Percentiles rank a stretch among this genome's conserved stretches.
phyloP scores from a whole-genome alignment of 2,888 invertebrate species.

The Yponomeuta sedellus region DNA sequence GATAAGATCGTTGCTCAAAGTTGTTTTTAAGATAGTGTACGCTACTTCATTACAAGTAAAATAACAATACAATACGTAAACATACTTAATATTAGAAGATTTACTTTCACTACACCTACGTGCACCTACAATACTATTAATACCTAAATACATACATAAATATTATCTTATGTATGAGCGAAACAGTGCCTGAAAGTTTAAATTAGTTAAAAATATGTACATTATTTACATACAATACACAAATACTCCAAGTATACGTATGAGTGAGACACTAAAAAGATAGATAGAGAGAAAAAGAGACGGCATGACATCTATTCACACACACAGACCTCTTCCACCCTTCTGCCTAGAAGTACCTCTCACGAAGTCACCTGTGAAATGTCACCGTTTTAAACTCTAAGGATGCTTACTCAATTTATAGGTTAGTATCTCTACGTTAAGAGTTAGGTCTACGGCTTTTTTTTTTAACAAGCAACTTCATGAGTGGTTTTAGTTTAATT shows the following conservation, averaged over 20 bases:
- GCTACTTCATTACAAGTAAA: too few species aligned
- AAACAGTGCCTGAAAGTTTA: background rate
- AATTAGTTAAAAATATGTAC: constrained; percentile 7
- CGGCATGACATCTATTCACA: constrained; percentile 72
- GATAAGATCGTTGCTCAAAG: too few species aligned
- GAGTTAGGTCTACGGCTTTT: constrained; percentile 28
- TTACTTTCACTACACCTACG: background rate
- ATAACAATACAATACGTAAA: background rate
- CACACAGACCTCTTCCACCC: constrained; percentile 66
- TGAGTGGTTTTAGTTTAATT: constrained; percentile 40
- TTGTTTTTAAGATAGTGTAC: too few species aligned
- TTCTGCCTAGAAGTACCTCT: constrained; percentile 63
- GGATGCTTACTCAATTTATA: constrained; percentile 12
- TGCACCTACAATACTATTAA: background rate
- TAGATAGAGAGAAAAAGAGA: constrained; percentile 52
- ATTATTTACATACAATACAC: constrained; percentile 21
- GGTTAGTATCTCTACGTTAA: constrained; percentile 53
- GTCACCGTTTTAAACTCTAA: constrained; percentile 13
- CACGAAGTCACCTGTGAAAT: constrained; percentile 76
- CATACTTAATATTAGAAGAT: background rate
- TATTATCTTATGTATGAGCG: too few species aligned
- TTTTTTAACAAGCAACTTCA: constrained; percentile 60
- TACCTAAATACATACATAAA: too few species aligned
- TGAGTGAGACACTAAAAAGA: constrained; percentile 5
- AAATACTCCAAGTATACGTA: constrained; percentile 46